Evolutionary conservation across 2,113 vertebrate species (phyloP).

Genomic region (Echinops telfairi): DNA sequence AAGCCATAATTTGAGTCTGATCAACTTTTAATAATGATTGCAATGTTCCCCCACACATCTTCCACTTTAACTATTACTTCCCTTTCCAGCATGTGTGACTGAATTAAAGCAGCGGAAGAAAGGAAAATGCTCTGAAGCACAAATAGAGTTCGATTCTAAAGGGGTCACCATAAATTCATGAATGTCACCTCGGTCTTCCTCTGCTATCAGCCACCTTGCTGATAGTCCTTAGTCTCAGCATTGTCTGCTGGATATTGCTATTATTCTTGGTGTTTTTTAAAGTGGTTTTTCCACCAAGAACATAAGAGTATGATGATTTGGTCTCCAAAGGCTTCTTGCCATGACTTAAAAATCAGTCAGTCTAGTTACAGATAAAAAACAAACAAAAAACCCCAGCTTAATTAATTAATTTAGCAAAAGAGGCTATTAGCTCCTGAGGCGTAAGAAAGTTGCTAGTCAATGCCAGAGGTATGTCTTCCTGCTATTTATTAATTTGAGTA

Average conservation of each 20-base stretch:
- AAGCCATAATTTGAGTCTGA: background rate
- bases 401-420: background rate
- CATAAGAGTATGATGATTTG: background rate
- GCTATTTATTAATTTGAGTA: background rate
- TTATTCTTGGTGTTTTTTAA: background rate
- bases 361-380: background rate
- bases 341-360: constrained; percentile 22
- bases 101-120: background rate
- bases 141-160: background rate
- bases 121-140: background rate
- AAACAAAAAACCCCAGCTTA: background rate
- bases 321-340: background rate
- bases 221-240: too few species aligned
- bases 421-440: background rate
- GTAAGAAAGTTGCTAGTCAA: background rate
- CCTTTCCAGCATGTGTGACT: background rate
- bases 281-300: background rate
- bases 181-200: background rate
- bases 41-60: background rate
- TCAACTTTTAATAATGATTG: too few species aligned
- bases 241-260: background rate
- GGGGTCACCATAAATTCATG: background rate
- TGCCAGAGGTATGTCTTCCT: background rate
- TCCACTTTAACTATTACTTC: background rate
- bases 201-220: background rate